Base-by-base conservation (phyloP, 2,888 invertebrate genomes). In the Campopleginae sp. region DNA sequence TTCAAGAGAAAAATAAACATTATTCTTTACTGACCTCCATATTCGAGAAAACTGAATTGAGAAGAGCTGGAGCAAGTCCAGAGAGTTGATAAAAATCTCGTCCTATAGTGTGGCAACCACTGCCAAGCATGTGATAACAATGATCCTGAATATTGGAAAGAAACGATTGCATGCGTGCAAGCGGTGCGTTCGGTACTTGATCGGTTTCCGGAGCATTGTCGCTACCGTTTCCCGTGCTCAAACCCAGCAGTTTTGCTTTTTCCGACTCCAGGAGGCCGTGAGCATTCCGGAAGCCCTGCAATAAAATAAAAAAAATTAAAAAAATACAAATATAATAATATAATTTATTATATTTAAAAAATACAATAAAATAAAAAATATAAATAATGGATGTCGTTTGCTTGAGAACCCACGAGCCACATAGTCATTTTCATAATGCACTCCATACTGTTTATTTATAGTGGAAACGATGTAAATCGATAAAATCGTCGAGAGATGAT, bases 131-230 rank as follows among this genome's bases (percentile, higher is more conserved):
- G 90, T 97, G 97, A 91, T 96, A 97, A 91, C 98, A 97, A 88
- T 96, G 96, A 87, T 98, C 98, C 91, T 97, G 97, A 71, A 98
- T 94, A 72, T 96, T 95, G 74, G 96, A 96, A 81, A 98, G 94
- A 93, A 97, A 98, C 84, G 96, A 95, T 92, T 98, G 98, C 97
- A 98, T 98, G 89, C 97, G 95, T 87, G 97, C 96, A 72, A 96
- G 94, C 0, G 97, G 96, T 12, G 92, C 90, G 27, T 94, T 94
- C 14, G 95, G 94, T 4, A 94, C 94, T 70, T 94, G 93, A 84
- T 95, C 94, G 17, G 95, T 94, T 74, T 92, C 91, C 71, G 92
- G 87, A 87, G 93, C 70, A 84, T 90, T 90, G 91, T 94, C 88
- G 86, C 90, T 82, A 87, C 89, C 90, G 91, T 93, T 66, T 88